Evolutionary conservation across 1,140 invertebrate genomes (phyloP), one percentile per base, ranked within the genome.

Genomic region (Bombus huntii): DNA sequence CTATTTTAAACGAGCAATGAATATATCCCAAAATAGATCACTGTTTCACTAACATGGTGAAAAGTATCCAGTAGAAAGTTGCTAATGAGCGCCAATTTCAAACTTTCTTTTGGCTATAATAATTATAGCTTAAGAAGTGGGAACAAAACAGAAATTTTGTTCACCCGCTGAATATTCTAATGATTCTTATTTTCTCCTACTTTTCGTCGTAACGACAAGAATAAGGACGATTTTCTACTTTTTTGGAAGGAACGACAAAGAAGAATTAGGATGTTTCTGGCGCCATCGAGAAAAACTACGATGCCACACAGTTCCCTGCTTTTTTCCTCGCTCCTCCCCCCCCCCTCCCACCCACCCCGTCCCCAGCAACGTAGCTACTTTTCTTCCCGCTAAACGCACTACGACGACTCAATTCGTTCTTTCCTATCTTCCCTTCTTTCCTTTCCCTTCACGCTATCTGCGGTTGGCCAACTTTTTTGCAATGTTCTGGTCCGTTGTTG

Each of bases 381-480:
- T 76, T 83, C 31, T 39, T 28, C 81, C 87, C 37, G 47, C 65
- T 77, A 59, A 81, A 75, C 82, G 53, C 53, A 66, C 65, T 37
- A 62, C 83, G 37, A 90, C 81, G 76, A 88, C 89, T 90, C 89
- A 88, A 90, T 90, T 88, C 80, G 59, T n/a, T 76, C 76, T 76
- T 88, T 74, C 72, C 70, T 34, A 28, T 31, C 71, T 9, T 37
- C 72, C 59, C 57, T 65, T 70, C 47, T 68, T 77, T 59, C 70
- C 72, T 76, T 78, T 87, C 83, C 68, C 68, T 39, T 71, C 37
- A 4, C 72, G 77, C 72, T 81, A 87, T 88, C 83, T 88, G 90
- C 78, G 90, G 90, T 91, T 81, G 74, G 91, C 89, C 89, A 74
- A 91, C 79, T 88, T 91, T 90, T 91, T 91, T 88, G 53, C 75